Evolutionary conservation across 2,797 vertebrate species (phyloP).

Genomic region (Sandelia bainsii): DNA sequence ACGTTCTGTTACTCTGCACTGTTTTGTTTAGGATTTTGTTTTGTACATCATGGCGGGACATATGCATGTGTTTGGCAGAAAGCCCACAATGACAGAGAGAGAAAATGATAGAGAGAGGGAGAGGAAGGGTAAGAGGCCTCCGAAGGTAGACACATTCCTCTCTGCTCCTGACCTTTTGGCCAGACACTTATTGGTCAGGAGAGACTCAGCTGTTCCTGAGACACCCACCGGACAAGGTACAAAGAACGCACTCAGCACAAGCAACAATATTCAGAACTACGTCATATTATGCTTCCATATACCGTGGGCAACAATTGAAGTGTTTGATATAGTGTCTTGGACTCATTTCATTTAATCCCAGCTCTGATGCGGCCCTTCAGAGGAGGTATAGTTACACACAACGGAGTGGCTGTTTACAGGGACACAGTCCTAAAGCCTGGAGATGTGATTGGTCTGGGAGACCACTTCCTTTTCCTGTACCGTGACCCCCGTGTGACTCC

Average conservation of each 20-base stretch:
- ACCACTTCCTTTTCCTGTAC: slow-evolving; percentile 93
- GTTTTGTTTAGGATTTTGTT: slow-evolving; percentile 90
- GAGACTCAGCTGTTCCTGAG: slow-evolving; percentile 82
- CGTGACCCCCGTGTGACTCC: slow-evolving; percentile 90
- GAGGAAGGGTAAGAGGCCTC: slow-evolving; percentile 86
- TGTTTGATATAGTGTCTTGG: neutral
- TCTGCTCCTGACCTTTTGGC: slow-evolving; percentile 91
- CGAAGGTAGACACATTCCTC: slow-evolving; percentile 93
- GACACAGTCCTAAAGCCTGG: slow-evolving; percentile 90
- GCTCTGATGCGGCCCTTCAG: slow-evolving; percentile 90
- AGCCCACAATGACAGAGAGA: slow-evolving; percentile 86
- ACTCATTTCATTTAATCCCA: slow-evolving; percentile 22
- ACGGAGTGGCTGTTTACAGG: slow-evolving; percentile 88
- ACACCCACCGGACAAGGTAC: slow-evolving; percentile 82
- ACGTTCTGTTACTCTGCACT: slow-evolving; percentile 47
- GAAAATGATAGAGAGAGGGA: slow-evolving; percentile 88
- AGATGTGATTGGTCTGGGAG: slow-evolving; percentile 91
- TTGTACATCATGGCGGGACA: slow-evolving; percentile 93
- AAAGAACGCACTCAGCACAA: neutral
- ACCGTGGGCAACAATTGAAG: neutral
- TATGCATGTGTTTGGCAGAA: slow-evolving; percentile 91
- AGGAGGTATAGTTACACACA: slow-evolving; percentile 91
- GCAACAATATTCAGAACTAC: neutral
- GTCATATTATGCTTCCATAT: neutral
- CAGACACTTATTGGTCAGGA: slow-evolving; percentile 88